Percentiles rank a stretch among this genome's conserved stretches.
Conservation (phyloP, 2,113 vertebrate genomes). For the Carlito syrichta region DNA sequence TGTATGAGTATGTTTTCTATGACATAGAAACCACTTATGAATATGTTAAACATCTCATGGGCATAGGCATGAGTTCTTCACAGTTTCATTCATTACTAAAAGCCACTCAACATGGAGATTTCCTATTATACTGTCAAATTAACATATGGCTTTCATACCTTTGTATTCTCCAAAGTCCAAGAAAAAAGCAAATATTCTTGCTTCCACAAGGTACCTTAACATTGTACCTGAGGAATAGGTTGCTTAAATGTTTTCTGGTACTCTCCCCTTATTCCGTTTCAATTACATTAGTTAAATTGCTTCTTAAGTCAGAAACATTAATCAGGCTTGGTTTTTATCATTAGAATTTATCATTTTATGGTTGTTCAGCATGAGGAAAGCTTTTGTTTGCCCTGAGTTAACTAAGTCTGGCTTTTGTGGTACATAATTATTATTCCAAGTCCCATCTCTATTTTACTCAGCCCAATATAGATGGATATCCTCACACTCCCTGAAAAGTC, state of each 20-base stretch:
- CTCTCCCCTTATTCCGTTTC: background rate
- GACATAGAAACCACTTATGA: background rate
- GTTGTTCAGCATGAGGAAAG: background rate
- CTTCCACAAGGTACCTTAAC: background rate
- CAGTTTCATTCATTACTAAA: background rate
- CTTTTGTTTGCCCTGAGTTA: background rate
- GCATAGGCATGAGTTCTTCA: background rate
- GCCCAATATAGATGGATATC: background rate
- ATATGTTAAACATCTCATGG: background rate
- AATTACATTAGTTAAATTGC: background rate
- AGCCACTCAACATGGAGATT: background rate
- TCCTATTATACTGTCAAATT: background rate
- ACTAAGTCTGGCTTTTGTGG: background rate
- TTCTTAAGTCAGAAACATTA: background rate
- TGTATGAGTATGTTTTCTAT: constrained; percentile 25
- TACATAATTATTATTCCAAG: background rate
- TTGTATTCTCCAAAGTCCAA: background rate
- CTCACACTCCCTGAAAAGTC: background rate
- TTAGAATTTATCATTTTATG: background rate
- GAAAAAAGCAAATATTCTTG: background rate
- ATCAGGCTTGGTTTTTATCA: background rate
- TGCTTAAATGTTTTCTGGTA: background rate
- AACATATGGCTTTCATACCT: background rate
- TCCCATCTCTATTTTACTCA: background rate
- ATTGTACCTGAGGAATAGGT: background rate